A percentile compares a stretch with the other conserved stretches of the same genome.
These are phyloP conservation scores for Abrostola triplasia DNA, from an alignment of 2,888 invertebrate genomes.

Conservation along the genomic window DNA sequence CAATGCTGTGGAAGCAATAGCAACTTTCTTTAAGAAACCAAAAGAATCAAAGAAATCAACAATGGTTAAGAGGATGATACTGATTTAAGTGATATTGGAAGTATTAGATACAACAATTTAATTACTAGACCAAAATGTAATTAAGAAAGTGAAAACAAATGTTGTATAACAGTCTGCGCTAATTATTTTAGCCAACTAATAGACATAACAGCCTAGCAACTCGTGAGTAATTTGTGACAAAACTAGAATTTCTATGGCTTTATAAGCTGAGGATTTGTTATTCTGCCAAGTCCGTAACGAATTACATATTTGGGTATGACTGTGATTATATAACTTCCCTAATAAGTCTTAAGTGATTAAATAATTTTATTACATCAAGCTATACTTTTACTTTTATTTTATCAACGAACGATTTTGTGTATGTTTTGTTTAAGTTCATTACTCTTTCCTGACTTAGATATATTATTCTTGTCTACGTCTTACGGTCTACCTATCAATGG, in stretches of 20 bases:
- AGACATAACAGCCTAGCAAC: conserved; percentile 1
- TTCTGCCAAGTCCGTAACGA: neutral
- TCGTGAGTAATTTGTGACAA: conserved; percentile 3
- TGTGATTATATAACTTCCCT: conserved; percentile 20
- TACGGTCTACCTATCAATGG: conserved; percentile 6
- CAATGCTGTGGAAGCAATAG: too few relatives aligned
- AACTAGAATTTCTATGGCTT: conserved; percentile 21
- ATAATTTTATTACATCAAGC: too few relatives aligned
- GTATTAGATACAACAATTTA: neutral
- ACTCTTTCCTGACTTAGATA: neutral
- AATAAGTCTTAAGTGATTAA: neutral
- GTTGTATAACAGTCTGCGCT: conserved; percentile 1
- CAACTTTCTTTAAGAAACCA: too few relatives aligned
- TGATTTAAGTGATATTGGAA: neutral
- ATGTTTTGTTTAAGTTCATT: conserved; percentile 1
- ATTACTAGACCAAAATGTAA: neutral
- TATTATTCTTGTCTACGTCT: neutral
- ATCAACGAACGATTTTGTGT: too few relatives aligned
- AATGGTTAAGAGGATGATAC: neutral
- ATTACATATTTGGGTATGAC: conserved; percentile 12
- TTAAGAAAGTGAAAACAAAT: conserved; percentile 2
- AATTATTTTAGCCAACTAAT: neutral
- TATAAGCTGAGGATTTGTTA: conserved; percentile 18
- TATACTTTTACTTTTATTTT: too few relatives aligned
- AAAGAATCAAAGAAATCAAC: too few relatives aligned